Conservation (phyloP, 2,888 invertebrate species). For the Pinctada fucata region DNA sequence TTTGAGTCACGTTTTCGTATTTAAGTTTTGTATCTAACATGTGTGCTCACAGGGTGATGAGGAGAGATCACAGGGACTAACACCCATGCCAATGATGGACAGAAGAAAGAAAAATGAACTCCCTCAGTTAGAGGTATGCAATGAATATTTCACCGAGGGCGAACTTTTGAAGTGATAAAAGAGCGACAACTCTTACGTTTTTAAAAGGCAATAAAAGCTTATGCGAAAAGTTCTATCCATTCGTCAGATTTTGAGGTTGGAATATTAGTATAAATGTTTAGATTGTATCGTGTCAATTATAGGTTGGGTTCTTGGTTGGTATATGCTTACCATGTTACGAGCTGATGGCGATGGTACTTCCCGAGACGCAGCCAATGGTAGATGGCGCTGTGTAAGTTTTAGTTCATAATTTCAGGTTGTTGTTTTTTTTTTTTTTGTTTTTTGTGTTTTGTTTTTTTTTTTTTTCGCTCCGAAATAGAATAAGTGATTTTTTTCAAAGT, state of each 20-base stretch:
- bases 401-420: neutral
- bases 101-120: constrained; percentile 85
- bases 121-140: constrained; percentile 84
- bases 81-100: constrained; percentile 90
- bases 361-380: constrained; percentile 83
- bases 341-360: constrained; percentile 83
- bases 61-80: constrained; percentile 83
- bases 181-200: too few relatives aligned
- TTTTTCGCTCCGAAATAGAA: neutral
- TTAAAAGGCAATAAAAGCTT: too few relatives aligned
- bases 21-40: neutral
- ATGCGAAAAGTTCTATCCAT: too few relatives aligned
- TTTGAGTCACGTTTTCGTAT: too few relatives aligned
- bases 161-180: too few relatives aligned
- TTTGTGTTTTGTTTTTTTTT: too few relatives aligned
- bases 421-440: neutral
- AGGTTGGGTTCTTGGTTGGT: constrained; percentile 88
- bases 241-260: too few relatives aligned
- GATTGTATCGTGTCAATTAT: constrained; percentile 36
- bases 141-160: neutral
- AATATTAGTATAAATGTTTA: too few relatives aligned
- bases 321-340: constrained; percentile 90
- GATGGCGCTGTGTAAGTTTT: constrained; percentile 81
- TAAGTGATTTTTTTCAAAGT: neutral
- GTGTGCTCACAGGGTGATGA: constrained; percentile 81